Conservation (phyloP, 2,888 invertebrate genomes). For the Ecdyonurus torrentis region DNA sequence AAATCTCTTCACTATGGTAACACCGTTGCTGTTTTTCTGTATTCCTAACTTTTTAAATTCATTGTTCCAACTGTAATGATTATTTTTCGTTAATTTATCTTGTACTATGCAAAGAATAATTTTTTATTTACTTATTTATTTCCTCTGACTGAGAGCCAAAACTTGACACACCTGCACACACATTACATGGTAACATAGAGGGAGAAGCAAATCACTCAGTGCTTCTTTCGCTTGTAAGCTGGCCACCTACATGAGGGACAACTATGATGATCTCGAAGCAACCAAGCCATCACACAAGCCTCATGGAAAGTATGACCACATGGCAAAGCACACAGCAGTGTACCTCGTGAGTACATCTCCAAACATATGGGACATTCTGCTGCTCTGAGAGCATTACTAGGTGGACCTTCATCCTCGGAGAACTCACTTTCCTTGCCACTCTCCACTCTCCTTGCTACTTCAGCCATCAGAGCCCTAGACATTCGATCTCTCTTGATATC, state of each 20-base stretch:
- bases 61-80: too few species aligned
- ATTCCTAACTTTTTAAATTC: too few species aligned
- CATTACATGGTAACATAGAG: too few species aligned
- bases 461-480: neutral
- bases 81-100: too few species aligned
- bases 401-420: conserved; percentile 14
- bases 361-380: conserved; percentile 33
- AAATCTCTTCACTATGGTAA: too few species aligned
- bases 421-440: conserved; percentile 11
- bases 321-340: conserved; percentile 29
- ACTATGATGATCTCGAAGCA: conserved; percentile 31
- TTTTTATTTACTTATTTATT: too few species aligned
- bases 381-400: conserved; percentile 22
- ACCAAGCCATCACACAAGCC: conserved; percentile 31
- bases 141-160: too few species aligned
- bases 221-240: conserved; percentile 23
- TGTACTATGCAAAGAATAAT: too few species aligned
- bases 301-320: conserved; percentile 34
- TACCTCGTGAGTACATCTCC: conserved; percentile 25
- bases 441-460: conserved; percentile 6
- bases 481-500: neutral
- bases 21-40: too few species aligned
- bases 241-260: conserved; percentile 36
- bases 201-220: too few species aligned
- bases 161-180: too few species aligned